Conservation (phyloP, 1,140 invertebrate genomes). For the Sinella curviseta region DNA sequence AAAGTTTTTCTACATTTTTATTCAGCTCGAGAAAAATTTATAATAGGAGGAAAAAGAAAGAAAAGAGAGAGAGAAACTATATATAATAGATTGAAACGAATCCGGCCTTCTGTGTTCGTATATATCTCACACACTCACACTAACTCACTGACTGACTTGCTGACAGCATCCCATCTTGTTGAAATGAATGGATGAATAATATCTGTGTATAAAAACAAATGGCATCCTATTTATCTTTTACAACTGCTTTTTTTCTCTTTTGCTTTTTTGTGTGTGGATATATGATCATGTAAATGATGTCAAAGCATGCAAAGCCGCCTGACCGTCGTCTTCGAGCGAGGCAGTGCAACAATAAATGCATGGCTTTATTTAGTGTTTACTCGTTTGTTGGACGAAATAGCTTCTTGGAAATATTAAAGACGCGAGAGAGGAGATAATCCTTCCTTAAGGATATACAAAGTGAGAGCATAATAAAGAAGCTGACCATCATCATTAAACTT, state of each 20-base stretch:
- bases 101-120: not conserved
- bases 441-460: not conserved
- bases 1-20: not conserved
- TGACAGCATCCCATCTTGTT: not conserved
- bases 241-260: not conserved
- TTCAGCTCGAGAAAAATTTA: not conserved
- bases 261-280: not conserved
- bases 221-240: constrained; percentile 1
- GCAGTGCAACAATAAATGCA: not conserved
- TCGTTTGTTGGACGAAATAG: not conserved
- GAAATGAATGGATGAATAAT: not conserved
- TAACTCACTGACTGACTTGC: not conserved
- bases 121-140: no score
- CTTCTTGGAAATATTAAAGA: not conserved
- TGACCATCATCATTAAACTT: constrained; percentile 14
- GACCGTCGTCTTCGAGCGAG: no score
- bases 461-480: not conserved
- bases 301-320: not conserved
- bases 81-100: constrained; percentile 14
- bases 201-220: not conserved
- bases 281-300: not conserved
- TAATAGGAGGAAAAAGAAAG: not conserved
- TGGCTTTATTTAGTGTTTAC: not conserved
- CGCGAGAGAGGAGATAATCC: not conserved
- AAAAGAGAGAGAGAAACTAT: not conserved